Conservation (phyloP, 2,113 vertebrate genomes). For the Vidua macroura region DNA sequence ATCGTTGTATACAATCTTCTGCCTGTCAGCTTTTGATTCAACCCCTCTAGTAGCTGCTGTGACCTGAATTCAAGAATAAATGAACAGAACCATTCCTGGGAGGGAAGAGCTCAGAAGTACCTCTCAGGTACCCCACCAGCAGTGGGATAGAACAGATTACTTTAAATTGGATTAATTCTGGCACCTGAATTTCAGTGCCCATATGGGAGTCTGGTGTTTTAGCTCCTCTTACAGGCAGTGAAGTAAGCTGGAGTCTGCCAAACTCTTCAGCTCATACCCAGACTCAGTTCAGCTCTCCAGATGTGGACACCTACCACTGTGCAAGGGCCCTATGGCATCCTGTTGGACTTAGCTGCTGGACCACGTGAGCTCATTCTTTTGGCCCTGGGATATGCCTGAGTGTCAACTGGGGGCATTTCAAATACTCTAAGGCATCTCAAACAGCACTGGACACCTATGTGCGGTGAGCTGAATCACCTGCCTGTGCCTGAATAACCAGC, state of each 20-base stretch:
- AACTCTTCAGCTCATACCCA: background rate
- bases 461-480: accelerated
- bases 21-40: background rate
- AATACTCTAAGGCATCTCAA: background rate
- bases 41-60: background rate
- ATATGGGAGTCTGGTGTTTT: background rate
- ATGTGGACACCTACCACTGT: background rate
- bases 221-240: background rate
- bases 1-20: background rate
- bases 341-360: background rate
- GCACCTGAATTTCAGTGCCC: background rate
- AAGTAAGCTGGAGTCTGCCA: background rate
- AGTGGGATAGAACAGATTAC: background rate
- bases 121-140: background rate
- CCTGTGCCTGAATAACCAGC: background rate
- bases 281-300: background rate
- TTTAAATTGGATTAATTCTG: background rate
- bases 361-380: background rate
- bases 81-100: background rate
- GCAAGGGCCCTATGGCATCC: accelerated
- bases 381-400: background rate
- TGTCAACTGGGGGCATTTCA: background rate
- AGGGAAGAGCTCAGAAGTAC: background rate
- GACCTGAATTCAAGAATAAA: background rate
- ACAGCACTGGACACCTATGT: accelerated